Evolutionary conservation across 2,888 invertebrate species (phyloP).

Genomic region (Meteorus colon): DNA sequence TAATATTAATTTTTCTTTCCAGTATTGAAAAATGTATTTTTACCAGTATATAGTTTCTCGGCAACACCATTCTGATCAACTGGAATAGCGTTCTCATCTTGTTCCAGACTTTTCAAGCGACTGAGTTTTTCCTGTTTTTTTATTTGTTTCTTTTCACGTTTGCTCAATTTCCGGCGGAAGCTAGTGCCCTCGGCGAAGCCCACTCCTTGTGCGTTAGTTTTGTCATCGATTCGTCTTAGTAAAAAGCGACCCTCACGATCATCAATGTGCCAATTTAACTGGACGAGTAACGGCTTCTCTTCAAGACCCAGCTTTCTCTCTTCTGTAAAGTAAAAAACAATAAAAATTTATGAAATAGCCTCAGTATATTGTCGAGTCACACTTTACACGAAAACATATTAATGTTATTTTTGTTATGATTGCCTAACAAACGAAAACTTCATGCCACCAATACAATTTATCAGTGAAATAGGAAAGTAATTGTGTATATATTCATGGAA

Average conservation of each 20-base stretch:
- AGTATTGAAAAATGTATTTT: constrained; percentile 34
- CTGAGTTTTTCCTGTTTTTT: constrained; percentile 95
- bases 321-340: constrained; percentile 75
- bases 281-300: constrained; percentile 96
- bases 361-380: neutral
- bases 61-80: constrained; percentile 86
- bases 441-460: neutral
- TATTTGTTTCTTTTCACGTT: constrained; percentile 97
- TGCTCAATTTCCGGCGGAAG: constrained; percentile 95
- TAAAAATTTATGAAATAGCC: neutral
- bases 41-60: constrained; percentile 92
- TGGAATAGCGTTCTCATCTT: constrained; percentile 75
- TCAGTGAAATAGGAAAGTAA: no score
- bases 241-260: constrained; percentile 98
- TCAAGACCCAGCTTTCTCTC: constrained; percentile 92
- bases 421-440: neutral
- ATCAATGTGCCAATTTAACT: constrained; percentile 99
- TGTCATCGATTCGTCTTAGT: constrained; percentile 90
- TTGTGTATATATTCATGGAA: no score
- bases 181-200: constrained; percentile 85
- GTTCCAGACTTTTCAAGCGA: constrained; percentile 82
- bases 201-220: constrained; percentile 81
- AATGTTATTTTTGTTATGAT: neutral
- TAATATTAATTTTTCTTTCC: no score
- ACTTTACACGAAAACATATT: neutral